Conservation (phyloP, 2,888 invertebrate genomes). For the Acrobasis suavella region DNA sequence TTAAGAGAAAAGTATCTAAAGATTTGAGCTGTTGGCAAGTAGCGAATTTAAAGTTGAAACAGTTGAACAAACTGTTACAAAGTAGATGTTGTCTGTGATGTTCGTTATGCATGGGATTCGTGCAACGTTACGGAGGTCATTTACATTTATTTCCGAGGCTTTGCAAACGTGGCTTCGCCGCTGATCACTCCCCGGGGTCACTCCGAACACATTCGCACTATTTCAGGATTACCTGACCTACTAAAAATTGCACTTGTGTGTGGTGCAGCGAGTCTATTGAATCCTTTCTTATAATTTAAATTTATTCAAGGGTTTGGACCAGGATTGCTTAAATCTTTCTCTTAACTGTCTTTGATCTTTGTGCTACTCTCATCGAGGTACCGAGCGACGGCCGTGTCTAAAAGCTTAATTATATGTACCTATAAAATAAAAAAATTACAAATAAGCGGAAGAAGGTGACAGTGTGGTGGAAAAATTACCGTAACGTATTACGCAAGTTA, state of each 20-base stretch:
- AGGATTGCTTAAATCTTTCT: too few species aligned
- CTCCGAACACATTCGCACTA: not conserved
- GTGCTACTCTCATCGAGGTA: too few species aligned
- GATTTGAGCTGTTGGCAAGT: too few species aligned
- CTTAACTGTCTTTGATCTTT: too few species aligned
- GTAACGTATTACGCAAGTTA: too few species aligned
- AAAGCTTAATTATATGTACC: too few species aligned
- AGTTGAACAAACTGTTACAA: not conserved
- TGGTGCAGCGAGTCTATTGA: constrained; percentile 6
- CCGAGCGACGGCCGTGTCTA: too few species aligned
- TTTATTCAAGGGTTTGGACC: too few species aligned
- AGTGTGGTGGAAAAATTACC: too few species aligned
- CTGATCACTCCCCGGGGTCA: constrained; percentile 8
- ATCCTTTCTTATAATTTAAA: not conserved
- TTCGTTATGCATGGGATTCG: not conserved
- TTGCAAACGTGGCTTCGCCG: constrained; percentile 30
- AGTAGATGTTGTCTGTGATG: not conserved
- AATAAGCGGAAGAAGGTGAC: too few species aligned
- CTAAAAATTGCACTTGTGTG: constrained; percentile 4
- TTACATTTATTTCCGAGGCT: constrained; percentile 11
- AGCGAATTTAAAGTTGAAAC: not conserved
- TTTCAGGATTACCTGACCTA: constrained; percentile 13
- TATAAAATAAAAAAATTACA: too few species aligned
- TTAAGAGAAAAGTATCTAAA: too few species aligned
- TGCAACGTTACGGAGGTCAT: not conserved